Percentiles rank a stretch among this genome's conserved stretches.
Conservation (phyloP, 2,888 invertebrate genomes). For the Ethmia dodecea region DNA sequence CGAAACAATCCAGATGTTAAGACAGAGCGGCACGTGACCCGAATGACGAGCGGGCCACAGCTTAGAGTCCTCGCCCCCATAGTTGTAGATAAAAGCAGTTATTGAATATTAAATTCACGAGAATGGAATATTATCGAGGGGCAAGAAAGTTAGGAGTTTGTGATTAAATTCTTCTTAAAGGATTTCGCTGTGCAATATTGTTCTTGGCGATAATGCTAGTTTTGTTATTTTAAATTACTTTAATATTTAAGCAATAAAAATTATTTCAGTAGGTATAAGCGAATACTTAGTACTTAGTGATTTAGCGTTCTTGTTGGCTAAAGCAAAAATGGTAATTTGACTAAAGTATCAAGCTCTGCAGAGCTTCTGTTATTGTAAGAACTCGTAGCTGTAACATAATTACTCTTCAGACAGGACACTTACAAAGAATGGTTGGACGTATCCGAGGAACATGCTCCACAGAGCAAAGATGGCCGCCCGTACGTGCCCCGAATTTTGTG, state of each 20-base stretch:
- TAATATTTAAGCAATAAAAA: no score
- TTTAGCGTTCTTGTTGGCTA: no score
- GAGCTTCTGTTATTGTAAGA: constrained; percentile 4
- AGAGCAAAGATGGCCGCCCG: constrained; percentile 39
- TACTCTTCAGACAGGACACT: background rate
- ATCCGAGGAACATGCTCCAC: constrained; percentile 35
- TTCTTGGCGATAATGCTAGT: no score
- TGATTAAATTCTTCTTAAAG: constrained; percentile 16
- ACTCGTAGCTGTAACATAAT: background rate
- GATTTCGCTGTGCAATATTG: constrained; percentile 6
- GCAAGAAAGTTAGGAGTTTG: constrained; percentile 25
- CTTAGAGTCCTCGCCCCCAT: constrained; percentile 25
- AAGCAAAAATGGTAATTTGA: no score
- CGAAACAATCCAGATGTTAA: constrained; percentile 71
- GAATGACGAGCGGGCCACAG: constrained; percentile 31
- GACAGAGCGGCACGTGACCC: constrained; percentile 55
- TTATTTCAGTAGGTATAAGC: no score
- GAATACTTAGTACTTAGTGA: no score
- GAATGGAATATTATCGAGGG: constrained; percentile 36
- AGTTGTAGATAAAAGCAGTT: constrained; percentile 44
- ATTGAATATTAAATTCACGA: constrained; percentile 56
- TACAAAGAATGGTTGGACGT: constrained; percentile 21
- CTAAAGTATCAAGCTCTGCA: no score
- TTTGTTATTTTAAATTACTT: no score
- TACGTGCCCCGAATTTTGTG: constrained; percentile 41